A percentile compares a stretch with the other conserved stretches of the same genome.
Evolutionary conservation across 2,888 invertebrate species (phyloP).

Genomic region (Synergus japonicus): DNA sequence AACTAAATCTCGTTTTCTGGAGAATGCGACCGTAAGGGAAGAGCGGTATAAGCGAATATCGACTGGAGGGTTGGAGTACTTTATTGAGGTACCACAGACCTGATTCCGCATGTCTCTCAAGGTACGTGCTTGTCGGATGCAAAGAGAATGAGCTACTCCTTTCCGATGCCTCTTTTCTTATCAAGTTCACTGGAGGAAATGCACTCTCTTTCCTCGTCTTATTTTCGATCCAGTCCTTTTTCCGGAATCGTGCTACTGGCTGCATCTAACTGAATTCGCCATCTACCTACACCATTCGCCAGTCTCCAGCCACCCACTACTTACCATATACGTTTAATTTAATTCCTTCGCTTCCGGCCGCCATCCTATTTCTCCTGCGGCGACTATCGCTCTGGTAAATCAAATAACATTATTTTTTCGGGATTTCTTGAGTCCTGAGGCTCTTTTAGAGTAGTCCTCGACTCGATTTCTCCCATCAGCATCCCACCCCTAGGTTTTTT

Average conservation of each 20-base stretch:
- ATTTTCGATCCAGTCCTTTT: background rate
- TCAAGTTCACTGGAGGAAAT: slow-evolving; percentile 3
- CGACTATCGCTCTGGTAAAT: slow-evolving; percentile 60
- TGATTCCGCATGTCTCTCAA: slow-evolving; percentile 24
- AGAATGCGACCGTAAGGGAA: slow-evolving; percentile 24
- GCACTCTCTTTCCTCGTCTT: background rate
- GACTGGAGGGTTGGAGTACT: slow-evolving; percentile 18
- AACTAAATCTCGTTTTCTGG: slow-evolving; percentile 37
- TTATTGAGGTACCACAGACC: slow-evolving; percentile 34
- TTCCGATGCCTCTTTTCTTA: background rate
- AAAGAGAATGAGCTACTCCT: background rate
- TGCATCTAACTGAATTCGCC: background rate
- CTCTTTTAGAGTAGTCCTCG: background rate
- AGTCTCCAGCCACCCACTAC: slow-evolving; percentile 42
- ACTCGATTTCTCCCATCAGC: background rate
- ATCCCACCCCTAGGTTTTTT: background rate
- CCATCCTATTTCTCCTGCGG: slow-evolving; percentile 42
- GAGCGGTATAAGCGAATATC: slow-evolving; percentile 20
- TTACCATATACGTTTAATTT: slow-evolving; percentile 59
- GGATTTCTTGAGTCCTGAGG: slow-evolving; percentile 31
- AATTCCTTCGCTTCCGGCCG: slow-evolving; percentile 52
- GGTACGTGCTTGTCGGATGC: slow-evolving; percentile 7
- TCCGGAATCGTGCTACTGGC: background rate
- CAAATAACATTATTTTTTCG: slow-evolving; percentile 62
- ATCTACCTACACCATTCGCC: slow-evolving; percentile 1